Base-by-base conservation (phyloP, 2,888 invertebrate species). In the Erynnis tages region DNA sequence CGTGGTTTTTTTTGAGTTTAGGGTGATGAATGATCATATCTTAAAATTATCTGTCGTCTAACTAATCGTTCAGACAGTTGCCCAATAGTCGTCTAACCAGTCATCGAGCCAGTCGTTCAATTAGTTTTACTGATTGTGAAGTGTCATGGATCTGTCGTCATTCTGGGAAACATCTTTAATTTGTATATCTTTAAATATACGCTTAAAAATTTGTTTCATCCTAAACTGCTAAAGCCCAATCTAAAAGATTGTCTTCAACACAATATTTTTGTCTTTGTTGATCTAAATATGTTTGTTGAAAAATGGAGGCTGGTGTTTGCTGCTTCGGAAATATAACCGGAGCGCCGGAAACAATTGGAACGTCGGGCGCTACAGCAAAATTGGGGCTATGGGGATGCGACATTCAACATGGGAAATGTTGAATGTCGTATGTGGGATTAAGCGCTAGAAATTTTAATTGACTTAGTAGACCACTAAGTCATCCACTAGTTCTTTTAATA, bases 301-400 rank as follows among this genome's bases (percentile, higher is more conserved):
- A 44, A 37, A 44, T 44, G 37, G 11, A 11, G 21, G 29, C 41
- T 13, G 10, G 30, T 30, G 44, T 45, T 44, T 30, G 44, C 37
- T 43, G 13, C 30, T 23, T 45, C 66, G 60, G 63, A 69, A 67
- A 62, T 65, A 60, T 64, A 66, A 60, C 62, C 62, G 56, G 61
- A 66, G 55, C 57, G 64, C 62, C 64, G 66, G 63, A 67, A 67
- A 45, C 61, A 55, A 52, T 56, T 56, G 44, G 56, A 62, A 64
- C 63, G 55, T 55, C 58, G 59, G 60, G 58, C 60, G 62, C 45
- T 44, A 37, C 19, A 14, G 37, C 44, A 29, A 45, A 44, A 52
- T 44, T 52, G 44, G 52, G 37, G 43, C 52, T 38, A 21, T 44
- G n/a, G 37, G 23, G 29, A 14, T 37, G 35, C n/a, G n/a, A n/a